Evolutionary conservation across 1,140 invertebrate species (phyloP), one percentile per base, ranked within the genome.

Genomic region (Tribolium madens): DNA sequence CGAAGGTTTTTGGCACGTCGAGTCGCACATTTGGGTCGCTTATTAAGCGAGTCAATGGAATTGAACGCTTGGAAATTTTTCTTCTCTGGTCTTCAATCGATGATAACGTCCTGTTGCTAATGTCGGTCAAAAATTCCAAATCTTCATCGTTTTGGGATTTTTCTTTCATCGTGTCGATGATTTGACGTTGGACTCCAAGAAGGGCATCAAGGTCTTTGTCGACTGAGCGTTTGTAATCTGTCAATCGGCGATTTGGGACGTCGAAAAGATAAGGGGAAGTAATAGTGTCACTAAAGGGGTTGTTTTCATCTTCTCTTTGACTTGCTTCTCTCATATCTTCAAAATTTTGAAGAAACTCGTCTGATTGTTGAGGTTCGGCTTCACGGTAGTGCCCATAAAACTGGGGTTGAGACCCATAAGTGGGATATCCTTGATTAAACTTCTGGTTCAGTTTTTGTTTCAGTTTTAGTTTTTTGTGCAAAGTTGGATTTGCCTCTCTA

Each of bases 1-100:
- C 78, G 14, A 81, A 33, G 1, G 82, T 82, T 72, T 82, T 78
- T 9, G 79, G 77, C n/a, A 83, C 70, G 68, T 83, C 80, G 2
- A 83, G 14, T 69, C 76, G 76, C 6, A 76, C 69, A 15, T 78
- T 76, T 5, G 79, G 82, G 75, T 83, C 79, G 1, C 53, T 70
- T 47, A 78, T 75, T 68, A 82, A 50, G 1, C 76, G 57, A 2
- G 80, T 42, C 26, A 82, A 21, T 0, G 81, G 79, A 3, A 74
- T 52, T 0, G 70, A 72, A 21, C 70, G 42, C 10, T 72, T 72
- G n/a, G n/a, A 33, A 2, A 64, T 33, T 33, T 33, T 64, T 13
- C 13, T 31, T 7, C 26, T 3, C 12, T 42, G 3, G 0, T 31
- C 21, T 64, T 64, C 57, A 3, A 64, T 1, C 1, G 21, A 21